Evolutionary conservation across 2,797 vertebrate species (phyloP).

Genomic region (Crenuchus spilurus): DNA sequence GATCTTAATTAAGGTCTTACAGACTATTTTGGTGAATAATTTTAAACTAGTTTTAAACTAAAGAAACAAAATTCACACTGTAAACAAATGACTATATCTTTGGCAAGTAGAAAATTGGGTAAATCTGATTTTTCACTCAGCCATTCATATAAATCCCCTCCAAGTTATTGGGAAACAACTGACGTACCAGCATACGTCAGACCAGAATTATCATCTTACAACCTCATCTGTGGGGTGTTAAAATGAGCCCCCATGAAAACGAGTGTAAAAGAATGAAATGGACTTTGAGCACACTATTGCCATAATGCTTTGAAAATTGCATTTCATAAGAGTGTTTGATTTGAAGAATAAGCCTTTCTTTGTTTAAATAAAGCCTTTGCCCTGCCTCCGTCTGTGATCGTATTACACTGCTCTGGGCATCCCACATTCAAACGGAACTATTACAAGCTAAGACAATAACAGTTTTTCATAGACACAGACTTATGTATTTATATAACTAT

Average conservation of each 20-base stretch:
- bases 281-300: background rate
- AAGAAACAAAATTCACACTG: too few species aligned
- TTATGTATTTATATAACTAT: background rate
- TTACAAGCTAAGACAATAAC: background rate
- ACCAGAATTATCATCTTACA: background rate
- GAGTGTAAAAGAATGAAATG: background rate
- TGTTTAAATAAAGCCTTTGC: conserved; percentile 26
- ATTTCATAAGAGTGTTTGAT: conserved; percentile 16
- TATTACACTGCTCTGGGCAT: background rate
- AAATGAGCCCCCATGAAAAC: background rate
- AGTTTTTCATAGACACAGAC: background rate
- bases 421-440: background rate
- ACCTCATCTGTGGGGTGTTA: background rate
- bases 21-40: too few species aligned
- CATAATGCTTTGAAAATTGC: background rate
- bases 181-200: background rate
- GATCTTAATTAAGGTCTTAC: too few species aligned
- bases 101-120: too few species aligned
- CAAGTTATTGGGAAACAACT: background rate
- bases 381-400: background rate
- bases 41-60: too few species aligned
- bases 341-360: conserved; percentile 22
- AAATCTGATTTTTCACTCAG: too few species aligned
- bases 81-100: too few species aligned
- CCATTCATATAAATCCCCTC: too few species aligned